Evolutionary conservation across 2,888 invertebrate genomes (phyloP).

Genomic region (Erebia aethiops): DNA sequence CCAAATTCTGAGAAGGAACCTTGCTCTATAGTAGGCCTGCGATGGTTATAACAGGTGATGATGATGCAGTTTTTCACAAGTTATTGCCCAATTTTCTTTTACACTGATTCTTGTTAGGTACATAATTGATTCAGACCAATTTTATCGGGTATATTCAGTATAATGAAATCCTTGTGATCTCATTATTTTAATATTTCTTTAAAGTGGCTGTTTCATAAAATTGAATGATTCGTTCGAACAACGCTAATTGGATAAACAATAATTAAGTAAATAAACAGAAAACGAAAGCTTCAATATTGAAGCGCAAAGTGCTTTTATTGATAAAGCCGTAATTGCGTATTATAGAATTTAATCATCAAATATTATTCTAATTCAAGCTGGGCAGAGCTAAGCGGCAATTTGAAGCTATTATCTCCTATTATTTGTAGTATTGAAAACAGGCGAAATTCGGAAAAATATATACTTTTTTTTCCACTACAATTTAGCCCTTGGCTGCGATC

Average conservation of each 20-base stretch:
- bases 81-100: no score
- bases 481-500: no score
- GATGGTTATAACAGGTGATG: no score
- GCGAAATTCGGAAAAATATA: not conserved
- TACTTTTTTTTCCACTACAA: not conserved
- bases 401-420: not conserved
- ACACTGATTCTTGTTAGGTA: no score
- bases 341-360: conserved; percentile 10
- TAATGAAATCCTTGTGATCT: no score
- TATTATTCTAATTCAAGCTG: conserved; percentile 13
- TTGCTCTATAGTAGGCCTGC: no score
- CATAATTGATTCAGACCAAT: no score
- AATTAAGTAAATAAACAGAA: not conserved
- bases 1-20: no score
- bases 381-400: not conserved
- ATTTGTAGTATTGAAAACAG: not conserved
- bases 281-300: not conserved
- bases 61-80: no score
- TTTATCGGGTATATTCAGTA: no score
- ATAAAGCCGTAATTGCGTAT: conserved; percentile 8
- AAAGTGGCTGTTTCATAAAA: not conserved
- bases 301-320: not conserved
- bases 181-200: no score
- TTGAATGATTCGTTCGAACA: not conserved
- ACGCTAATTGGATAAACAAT: not conserved